These are phyloP conservation scores for Zaprionus lachaisei DNA, from an alignment of 1,140 invertebrate species.

Conservation along the genomic window DNA sequence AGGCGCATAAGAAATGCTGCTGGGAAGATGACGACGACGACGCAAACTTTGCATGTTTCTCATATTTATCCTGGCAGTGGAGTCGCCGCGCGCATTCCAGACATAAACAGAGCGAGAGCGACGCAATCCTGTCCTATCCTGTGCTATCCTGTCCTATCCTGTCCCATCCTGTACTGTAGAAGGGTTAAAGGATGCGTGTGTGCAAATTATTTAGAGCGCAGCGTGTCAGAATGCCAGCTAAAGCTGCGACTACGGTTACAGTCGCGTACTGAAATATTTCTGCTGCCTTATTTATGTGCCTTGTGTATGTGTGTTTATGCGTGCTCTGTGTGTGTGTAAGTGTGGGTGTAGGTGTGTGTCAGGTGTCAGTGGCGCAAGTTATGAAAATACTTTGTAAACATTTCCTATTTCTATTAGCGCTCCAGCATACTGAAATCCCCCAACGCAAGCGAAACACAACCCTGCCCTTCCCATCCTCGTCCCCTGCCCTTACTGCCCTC, in stretches of 20 bases:
- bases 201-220: slow-evolving; percentile 78
- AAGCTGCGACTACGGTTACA: slow-evolving; percentile 18
- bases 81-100: slow-evolving; percentile 45
- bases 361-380: slow-evolving; percentile 81
- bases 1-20: slow-evolving; percentile 67
- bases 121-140: slow-evolving; percentile 24
- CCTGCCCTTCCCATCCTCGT: background rate
- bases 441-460: background rate
- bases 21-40: slow-evolving; percentile 40
- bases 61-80: slow-evolving; percentile 71
- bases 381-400: slow-evolving; percentile 84
- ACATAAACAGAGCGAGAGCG: slow-evolving; percentile 46
- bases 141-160: slow-evolving; percentile 2
- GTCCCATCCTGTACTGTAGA: slow-evolving; percentile 14
- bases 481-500: no score
- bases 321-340: slow-evolving; percentile 38
- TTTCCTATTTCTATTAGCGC: slow-evolving; percentile 83
- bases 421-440: slow-evolving; percentile 32
- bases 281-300: slow-evolving; percentile 70
- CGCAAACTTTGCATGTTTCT: slow-evolving; percentile 74
- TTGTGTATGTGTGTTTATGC: slow-evolving; percentile 1
- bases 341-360: slow-evolving; percentile 56
- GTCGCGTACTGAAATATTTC: slow-evolving; percentile 65
- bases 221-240: slow-evolving; percentile 73
- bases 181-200: slow-evolving; percentile 71